These are phyloP conservation scores for Sander lucioperca DNA, from an alignment of 2,113 vertebrate genomes.

Conservation along the genomic window DNA sequence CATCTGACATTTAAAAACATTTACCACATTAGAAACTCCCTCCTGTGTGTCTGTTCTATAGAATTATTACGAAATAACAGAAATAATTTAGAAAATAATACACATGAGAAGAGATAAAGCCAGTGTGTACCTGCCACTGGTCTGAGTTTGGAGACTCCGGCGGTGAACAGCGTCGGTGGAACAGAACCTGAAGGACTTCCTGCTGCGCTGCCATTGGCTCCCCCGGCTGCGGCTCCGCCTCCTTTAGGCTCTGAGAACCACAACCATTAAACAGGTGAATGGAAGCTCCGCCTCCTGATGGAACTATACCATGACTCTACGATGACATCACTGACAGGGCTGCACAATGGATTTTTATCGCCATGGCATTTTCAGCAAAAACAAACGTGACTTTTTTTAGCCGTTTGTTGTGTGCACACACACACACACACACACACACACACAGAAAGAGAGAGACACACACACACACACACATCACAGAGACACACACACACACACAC, in stretches of 20 bases:
- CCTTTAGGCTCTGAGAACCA: constrained; percentile 81
- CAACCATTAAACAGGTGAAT: constrained; percentile 62
- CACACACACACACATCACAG: too few species aligned
- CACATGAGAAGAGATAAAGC: neutral
- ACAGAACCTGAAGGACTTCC: constrained; percentile 76
- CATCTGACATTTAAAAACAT: constrained; percentile 68
- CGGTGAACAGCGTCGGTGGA: constrained; percentile 88
- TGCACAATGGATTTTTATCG: too few species aligned
- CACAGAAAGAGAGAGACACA: too few species aligned
- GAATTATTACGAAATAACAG: neutral
- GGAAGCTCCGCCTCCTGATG: neutral
- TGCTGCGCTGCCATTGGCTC: constrained; percentile 73
- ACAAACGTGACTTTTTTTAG: too few species aligned
- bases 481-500: too few species aligned
- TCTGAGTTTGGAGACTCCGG: constrained; percentile 90
- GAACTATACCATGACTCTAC: constrained; percentile 15
- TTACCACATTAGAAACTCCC: neutral
- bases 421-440: too few species aligned
- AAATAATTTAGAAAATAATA: neutral
- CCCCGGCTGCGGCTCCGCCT: constrained; percentile 56
- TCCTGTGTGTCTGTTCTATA: too few species aligned
- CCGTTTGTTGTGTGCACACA: too few species aligned
- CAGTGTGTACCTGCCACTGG: constrained; percentile 83
- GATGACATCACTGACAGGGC: constrained; percentile 35
- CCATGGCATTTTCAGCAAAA: too few species aligned